A percentile compares a stretch with the other conserved stretches of the same genome.
These are phyloP conservation scores for Montipora cactus DNA, from an alignment of 64 coral and sea anemone genomes.

Conservation along the genomic window DNA sequence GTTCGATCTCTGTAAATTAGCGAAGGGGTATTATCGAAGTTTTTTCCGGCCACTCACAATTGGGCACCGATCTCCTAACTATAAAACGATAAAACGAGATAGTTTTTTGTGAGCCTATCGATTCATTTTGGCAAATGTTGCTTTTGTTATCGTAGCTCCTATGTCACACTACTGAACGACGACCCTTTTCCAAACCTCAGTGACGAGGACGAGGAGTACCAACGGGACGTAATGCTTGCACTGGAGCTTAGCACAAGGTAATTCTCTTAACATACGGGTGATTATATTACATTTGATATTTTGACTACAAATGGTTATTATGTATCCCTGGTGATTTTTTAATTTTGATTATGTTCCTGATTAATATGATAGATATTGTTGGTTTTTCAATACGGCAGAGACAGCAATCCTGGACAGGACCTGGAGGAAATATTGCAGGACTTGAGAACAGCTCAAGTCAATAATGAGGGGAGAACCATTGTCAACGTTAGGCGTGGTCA, in stretches of 20 bases:
- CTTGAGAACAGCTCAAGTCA: not conserved
- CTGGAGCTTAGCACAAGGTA: conserved; percentile 3
- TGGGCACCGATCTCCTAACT: not conserved
- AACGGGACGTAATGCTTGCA: not conserved
- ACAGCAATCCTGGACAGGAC: not conserved
- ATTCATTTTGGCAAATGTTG: not conserved
- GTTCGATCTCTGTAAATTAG: too few relatives aligned
- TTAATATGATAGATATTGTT: not conserved
- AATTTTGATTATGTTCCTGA: not conserved
- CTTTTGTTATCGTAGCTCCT: not conserved
- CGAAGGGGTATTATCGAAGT: not conserved
- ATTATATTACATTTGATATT: not conserved
- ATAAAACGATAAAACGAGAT: not conserved
- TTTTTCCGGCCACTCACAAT: not conserved
- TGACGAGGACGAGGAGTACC: not conserved
- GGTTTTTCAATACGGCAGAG: not conserved
- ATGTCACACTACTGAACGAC: conserved; percentile 10
- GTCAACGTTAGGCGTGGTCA: conserved; percentile 9
- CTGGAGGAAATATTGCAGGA: conserved; percentile 2
- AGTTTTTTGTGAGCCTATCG: not conserved
- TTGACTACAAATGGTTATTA: conserved; percentile 8
- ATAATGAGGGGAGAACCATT: not conserved
- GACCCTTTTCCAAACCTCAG: conserved; percentile 1
- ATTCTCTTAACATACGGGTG: not conserved
- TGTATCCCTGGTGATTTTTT: not conserved